Evolutionary conservation across 1,140 invertebrate genomes (phyloP).

Genomic region (Tetramorium alpestre): DNA sequence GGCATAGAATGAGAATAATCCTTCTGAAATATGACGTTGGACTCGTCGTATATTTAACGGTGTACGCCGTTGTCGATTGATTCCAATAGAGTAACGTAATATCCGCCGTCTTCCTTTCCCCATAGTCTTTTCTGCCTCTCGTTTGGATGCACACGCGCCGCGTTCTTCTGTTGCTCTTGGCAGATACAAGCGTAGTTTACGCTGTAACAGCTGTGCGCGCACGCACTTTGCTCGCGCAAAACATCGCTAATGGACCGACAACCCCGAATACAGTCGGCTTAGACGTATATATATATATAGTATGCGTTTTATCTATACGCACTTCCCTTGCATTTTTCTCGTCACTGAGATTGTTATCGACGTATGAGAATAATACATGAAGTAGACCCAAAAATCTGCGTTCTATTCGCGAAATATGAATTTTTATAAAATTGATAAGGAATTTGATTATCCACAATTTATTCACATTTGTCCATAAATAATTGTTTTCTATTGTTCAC

Average conservation of each 20-base stretch:
- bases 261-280: constrained; percentile 63
- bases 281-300: constrained; percentile 65
- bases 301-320: not conserved
- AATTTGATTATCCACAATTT: too few relatives aligned
- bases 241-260: constrained; percentile 80
- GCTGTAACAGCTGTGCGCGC: constrained; percentile 78
- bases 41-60: constrained; percentile 29
- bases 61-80: constrained; percentile 42
- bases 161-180: constrained; percentile 73
- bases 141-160: constrained; percentile 37
- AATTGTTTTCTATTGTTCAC: too few relatives aligned
- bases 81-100: constrained; percentile 33
- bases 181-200: constrained; percentile 74
- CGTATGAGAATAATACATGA: not conserved
- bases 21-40: constrained; percentile 21
- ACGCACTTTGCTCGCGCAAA: constrained; percentile 78
- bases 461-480: too few relatives aligned
- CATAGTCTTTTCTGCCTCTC: constrained; percentile 60
- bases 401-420: not conserved
- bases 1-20: constrained; percentile 35
- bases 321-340: constrained; percentile 2
- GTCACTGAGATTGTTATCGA: not conserved
- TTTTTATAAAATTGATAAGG: too few relatives aligned
- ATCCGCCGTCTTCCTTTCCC: constrained; percentile 41
- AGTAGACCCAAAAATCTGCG: not conserved